Percentiles rank a stretch among this genome's conserved stretches.
Conservation (phyloP, 2,888 invertebrate genomes). For the Aspidiotus rigidus region DNA sequence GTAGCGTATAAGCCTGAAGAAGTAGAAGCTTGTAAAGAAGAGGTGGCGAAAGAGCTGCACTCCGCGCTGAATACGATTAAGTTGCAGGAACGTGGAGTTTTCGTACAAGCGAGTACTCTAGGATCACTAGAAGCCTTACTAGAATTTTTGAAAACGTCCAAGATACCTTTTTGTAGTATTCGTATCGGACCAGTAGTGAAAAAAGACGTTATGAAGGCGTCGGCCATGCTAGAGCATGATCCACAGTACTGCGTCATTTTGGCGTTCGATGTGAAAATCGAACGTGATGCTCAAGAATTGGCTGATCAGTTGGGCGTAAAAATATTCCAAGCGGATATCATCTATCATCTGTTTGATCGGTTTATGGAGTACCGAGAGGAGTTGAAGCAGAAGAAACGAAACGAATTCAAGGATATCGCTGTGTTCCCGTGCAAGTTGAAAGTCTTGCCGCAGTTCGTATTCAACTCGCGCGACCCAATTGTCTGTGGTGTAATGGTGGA, state of each 20-base stretch:
- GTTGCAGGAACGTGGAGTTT: constrained; percentile 83
- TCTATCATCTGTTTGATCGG: constrained; percentile 97
- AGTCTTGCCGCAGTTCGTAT: constrained; percentile 70
- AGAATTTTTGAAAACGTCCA: constrained; percentile 81
- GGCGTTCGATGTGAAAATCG: constrained; percentile 99
- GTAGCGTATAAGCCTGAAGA: constrained; percentile 91
- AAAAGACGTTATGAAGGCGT: constrained; percentile 98
- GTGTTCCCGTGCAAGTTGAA: constrained; percentile 94
- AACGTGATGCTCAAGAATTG: constrained; percentile 94
- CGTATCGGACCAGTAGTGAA: constrained; percentile 99
- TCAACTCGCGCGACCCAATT: constrained; percentile 97
- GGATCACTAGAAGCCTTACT: constrained; percentile 94
- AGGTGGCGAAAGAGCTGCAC: constrained; percentile 77
- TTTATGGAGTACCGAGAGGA: constrained; percentile 90
- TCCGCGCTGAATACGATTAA: constrained; percentile 87
- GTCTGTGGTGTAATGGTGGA: constrained; percentile 93
- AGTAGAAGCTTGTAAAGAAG: constrained; percentile 75
- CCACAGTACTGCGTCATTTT: constrained; percentile 92
- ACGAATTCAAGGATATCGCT: constrained; percentile 91
- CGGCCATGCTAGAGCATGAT: constrained; percentile 99
- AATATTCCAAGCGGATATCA: constrained; percentile 98
- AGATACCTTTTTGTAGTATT: constrained; percentile 94
- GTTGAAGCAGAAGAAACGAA: constrained; percentile 77
- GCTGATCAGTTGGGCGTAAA: constrained; percentile 88
- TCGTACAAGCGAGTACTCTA: constrained; percentile 99